Base-by-base conservation (phyloP, 2,888 invertebrate species). In the Melanotus villosus region DNA sequence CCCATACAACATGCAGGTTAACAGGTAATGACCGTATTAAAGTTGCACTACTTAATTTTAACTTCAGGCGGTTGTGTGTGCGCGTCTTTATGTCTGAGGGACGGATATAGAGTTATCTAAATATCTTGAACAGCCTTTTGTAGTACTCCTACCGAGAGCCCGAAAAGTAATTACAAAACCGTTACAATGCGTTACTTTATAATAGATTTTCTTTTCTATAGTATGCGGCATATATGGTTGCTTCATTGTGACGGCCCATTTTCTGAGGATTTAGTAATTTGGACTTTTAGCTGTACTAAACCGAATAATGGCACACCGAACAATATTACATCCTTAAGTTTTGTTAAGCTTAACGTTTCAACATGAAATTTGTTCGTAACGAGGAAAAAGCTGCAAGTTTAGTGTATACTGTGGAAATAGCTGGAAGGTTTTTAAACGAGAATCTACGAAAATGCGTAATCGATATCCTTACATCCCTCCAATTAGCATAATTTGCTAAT, bases 41-140 rank as follows among this genome's bases (percentile, higher is more conserved):
- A 66, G 66, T 59, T 66, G 58, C 59, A 66, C 43, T 59, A 59
- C 67, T 67, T 67, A 67, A 67, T 67, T 67, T 54, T 67, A 60
- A 62, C 60, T 52, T 21, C 32, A 43, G 45, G 32, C 47, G 34
- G 47, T 12, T 5, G 41, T 54, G 12, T 36, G n/a, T 47, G 52
- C 50, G 30, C 16, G 23, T 62, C 16, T 54, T 38, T 32, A 12
- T 14, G 2, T 3, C 2, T 14, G 2, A 23, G 6, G 9, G 41
- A 18, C 23, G 47, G 21, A 47, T 7, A 21, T 2, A n/a, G 23
- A 21, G 23, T 47, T 47, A 47, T 47, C 47, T 21, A 23, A 47
- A 23, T 21, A 23, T 47, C 47, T 47, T 47, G 47, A 47, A 47
- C 21, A n/a, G 47, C 7, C 47, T 23, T 47, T 41, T 41, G 41